phyloP scores from a whole-genome alignment of 2,888 invertebrate species.

The Agonopterix heracliana region DNA sequence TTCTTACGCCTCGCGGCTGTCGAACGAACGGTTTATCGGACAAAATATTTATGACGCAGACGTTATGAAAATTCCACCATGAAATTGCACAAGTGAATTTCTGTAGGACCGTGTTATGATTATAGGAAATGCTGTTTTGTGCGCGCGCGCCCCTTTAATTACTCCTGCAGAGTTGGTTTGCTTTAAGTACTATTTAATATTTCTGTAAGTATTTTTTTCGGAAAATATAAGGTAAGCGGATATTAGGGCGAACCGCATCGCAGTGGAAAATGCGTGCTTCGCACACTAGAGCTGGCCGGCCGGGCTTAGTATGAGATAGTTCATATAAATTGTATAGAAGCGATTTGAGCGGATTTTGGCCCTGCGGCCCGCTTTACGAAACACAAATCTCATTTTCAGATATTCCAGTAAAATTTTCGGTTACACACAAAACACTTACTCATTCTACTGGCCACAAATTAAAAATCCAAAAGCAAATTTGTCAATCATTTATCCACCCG shows the following conservation, averaged over 20 bases:
- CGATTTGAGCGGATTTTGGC: no score
- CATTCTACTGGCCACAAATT: no score
- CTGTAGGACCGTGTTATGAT: constrained; percentile 33
- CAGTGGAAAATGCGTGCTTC: no score
- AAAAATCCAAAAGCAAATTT: neutral
- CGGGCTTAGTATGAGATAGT: no score
- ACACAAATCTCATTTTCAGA: no score
- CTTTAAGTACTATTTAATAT: neutral
- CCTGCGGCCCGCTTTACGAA: no score
- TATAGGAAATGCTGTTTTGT: constrained; percentile 24
- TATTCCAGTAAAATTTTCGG: no score
- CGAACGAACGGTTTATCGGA: constrained; percentile 77
- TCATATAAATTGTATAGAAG: no score
- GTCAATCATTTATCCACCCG: neutral
- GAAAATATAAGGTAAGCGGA: no score
- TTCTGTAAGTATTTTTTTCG: neutral
- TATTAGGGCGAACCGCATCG: no score
- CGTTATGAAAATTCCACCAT: constrained; percentile 64
- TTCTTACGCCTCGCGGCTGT: constrained; percentile 80
- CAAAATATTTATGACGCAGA: constrained; percentile 74
- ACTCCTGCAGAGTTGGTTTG: constrained; percentile 3
- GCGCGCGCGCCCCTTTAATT: constrained; percentile 20
- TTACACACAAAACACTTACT: no score
- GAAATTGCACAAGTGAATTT: constrained; percentile 55
- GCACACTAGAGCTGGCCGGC: no score